Conservation (phyloP, 2,888 invertebrate genomes). For the Orthosia gothica region DNA sequence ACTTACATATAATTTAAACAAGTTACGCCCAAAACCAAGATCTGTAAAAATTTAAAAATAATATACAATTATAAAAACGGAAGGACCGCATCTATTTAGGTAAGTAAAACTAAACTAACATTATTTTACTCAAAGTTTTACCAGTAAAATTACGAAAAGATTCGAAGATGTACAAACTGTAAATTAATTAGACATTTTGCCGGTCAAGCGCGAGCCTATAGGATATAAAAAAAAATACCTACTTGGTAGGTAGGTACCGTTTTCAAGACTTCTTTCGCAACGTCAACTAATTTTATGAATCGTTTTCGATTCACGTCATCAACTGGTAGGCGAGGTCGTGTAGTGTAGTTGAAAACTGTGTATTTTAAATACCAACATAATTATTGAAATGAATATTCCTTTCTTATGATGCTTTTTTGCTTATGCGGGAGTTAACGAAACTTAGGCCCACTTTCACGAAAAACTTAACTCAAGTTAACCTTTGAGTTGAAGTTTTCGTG, state of each 20-base stretch:
- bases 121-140: conserved; percentile 2
- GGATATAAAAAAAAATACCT: no score
- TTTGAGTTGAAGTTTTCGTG: no score
- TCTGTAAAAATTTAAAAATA: background rate
- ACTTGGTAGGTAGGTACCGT: conserved; percentile 9
- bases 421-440: background rate
- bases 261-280: conserved; percentile 69
- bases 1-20: background rate
- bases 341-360: conserved; percentile 25
- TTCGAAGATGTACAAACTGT: no score
- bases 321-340: conserved; percentile 49
- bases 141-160: conserved; percentile 10
- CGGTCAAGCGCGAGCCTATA: no score
- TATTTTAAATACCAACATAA: conserved; percentile 24
- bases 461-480: no score
- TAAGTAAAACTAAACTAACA: conserved; percentile 1
- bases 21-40: background rate
- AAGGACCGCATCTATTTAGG: background rate
- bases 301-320: conserved; percentile 71
- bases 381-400: conserved; percentile 6
- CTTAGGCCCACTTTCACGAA: no score
- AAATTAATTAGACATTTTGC: conserved; percentile 33
- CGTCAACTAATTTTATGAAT: conserved; percentile 63
- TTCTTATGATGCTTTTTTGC: background rate
- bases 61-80: background rate